Evolutionary conservation across 2,888 invertebrate genomes (phyloP).

Genomic region (Noctua janthina): DNA sequence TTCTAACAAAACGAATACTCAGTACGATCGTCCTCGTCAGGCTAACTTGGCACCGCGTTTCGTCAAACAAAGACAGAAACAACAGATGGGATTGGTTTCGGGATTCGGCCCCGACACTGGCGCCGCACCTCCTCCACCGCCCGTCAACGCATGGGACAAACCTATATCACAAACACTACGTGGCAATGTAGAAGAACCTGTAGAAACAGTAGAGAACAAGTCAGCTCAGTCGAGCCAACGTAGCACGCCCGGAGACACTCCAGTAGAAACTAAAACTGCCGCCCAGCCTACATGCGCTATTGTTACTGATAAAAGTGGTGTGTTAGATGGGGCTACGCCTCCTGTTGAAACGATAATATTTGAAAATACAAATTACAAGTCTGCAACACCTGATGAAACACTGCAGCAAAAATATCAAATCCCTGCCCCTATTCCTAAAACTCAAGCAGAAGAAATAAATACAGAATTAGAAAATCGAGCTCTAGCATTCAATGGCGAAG

Average conservation of each 20-base stretch:
- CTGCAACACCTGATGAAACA: conserved; percentile 92
- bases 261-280: conserved; percentile 79
- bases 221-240: conserved; percentile 86
- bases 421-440: conserved; percentile 83
- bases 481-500: conserved; percentile 85
- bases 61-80: conserved; percentile 93
- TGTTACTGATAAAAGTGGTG: conserved; percentile 88
- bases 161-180: conserved; percentile 93
- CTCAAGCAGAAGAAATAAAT: conserved; percentile 86
- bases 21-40: conserved; percentile 89
- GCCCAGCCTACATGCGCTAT: conserved; percentile 74
- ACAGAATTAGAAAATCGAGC: conserved; percentile 88
- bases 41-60: conserved; percentile 94
- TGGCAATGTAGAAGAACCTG: conserved; percentile 87
- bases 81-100: conserved; percentile 84
- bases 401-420: conserved; percentile 92
- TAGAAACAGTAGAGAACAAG: conserved; percentile 79
- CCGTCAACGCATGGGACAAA: conserved; percentile 96
- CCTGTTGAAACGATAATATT: conserved; percentile 97
- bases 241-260: conserved; percentile 84
- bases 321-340: conserved; percentile 94
- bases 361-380: conserved; percentile 97
- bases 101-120: conserved; percentile 89
- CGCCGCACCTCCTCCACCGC: conserved; percentile 92
- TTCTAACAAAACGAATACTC: conserved; percentile 79